phyloP scores from a whole-genome alignment of 2,113 vertebrate genomes.

The Misgurnus mizolepis region DNA sequence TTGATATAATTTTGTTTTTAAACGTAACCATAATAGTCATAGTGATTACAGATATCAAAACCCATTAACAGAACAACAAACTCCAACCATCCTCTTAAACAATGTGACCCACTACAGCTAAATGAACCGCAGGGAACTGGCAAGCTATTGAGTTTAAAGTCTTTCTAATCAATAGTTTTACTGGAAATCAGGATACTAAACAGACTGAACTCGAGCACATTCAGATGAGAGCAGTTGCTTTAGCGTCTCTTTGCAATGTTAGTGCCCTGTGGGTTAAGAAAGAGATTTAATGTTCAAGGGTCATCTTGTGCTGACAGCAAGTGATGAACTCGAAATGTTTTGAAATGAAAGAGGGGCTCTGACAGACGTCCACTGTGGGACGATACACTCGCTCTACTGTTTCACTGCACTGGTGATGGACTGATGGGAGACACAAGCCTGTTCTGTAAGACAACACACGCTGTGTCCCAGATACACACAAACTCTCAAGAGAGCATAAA shows the following conservation, averaged over 20 bases:
- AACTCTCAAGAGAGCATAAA: conserved; percentile 19
- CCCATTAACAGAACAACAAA: background rate
- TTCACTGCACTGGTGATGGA: conserved; percentile 68
- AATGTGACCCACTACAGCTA: conserved; percentile 1
- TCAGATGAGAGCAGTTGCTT: background rate
- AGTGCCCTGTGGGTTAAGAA: conserved; percentile 2
- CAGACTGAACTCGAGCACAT: background rate
- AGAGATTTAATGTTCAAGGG: no score
- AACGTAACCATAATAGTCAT: background rate
- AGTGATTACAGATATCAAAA: background rate
- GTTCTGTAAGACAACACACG: conserved; percentile 44
- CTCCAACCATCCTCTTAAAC: background rate
- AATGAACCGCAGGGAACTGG: background rate
- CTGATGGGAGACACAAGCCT: conserved; percentile 66
- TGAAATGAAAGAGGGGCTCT: conserved; percentile 49
- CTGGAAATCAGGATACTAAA: conserved; percentile 20
- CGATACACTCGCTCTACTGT: conserved; percentile 75
- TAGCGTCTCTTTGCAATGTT: background rate
- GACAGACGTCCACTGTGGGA: conserved; percentile 62
- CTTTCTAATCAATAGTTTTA: conserved; percentile 12
- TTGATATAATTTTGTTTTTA: background rate
- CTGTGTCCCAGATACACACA: background rate
- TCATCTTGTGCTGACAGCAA: conserved; percentile 54
- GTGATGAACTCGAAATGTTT: conserved; percentile 70
- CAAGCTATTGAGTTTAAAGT: conserved; percentile 6